A percentile compares a stretch with the other conserved stretches of the same genome.
Conservation (phyloP, 1,140 invertebrate genomes). For the Brachionus paranguensis region DNA sequence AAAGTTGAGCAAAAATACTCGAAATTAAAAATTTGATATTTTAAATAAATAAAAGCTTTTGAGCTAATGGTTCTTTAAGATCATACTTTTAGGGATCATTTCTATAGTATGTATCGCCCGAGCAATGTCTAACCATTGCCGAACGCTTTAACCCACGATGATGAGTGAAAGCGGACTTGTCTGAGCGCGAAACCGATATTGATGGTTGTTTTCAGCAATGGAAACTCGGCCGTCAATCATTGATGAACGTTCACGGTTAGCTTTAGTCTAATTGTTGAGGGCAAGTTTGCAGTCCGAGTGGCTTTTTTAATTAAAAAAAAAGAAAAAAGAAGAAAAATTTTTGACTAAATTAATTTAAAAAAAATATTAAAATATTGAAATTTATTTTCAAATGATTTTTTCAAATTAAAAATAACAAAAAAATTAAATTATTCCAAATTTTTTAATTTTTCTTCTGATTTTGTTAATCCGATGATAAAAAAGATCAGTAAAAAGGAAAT, state of each 20-base stretch:
- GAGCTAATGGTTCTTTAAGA: not conserved
- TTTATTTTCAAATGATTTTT: too few relatives aligned
- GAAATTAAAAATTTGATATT: not conserved
- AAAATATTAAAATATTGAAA: too few relatives aligned
- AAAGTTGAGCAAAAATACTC: not conserved
- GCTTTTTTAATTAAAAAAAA: not conserved
- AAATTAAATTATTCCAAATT: too few relatives aligned
- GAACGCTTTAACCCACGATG: slow-evolving; percentile 29
- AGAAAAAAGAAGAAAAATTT: not conserved
- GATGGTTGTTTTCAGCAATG: not conserved
- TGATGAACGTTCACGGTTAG: slow-evolving; percentile 11
- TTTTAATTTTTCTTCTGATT: too few relatives aligned
- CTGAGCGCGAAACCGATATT: slow-evolving; percentile 29
- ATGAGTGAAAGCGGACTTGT: slow-evolving; percentile 5
- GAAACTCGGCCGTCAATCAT: slow-evolving; percentile 6
- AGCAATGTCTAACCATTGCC: slow-evolving; percentile 30
- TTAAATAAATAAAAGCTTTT: not conserved
- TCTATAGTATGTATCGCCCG: slow-evolving; percentile 30
- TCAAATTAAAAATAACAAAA: too few relatives aligned
- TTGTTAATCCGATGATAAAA: too few relatives aligned
- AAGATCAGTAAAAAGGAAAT: too few relatives aligned
- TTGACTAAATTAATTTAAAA: too few relatives aligned
- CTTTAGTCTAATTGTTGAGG: not conserved
- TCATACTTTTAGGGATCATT: slow-evolving; percentile 31
- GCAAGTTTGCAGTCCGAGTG: slow-evolving; percentile 13